Evolutionary conservation across 2,797 vertebrate genomes (phyloP), one percentile per base, ranked within the genome.

Genomic region (Takifugu rubripes): DNA sequence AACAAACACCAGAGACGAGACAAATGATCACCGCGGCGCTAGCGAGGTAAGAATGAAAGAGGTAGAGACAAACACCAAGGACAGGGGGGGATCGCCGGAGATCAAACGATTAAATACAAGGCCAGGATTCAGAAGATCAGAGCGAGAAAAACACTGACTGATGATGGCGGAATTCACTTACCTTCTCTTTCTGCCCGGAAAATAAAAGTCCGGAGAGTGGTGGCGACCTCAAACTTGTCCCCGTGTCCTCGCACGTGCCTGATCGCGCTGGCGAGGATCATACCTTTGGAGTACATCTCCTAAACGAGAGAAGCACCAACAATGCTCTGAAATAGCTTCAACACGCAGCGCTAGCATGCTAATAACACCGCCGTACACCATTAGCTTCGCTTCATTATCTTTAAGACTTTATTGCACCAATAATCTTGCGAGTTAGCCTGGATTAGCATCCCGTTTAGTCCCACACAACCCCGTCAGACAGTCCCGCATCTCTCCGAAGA

Each of bases 251-350:
- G 91, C 49, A 95, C 86, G 53, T 92, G 86, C 64, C 84, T 88
- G 80, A 98, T 64, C 40, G 93, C 93, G 16, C 91, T 92, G 11
- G 93, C 83, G 48, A 93, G 89, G 68, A 99, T 92, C 85, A 96
- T 92, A 59, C 97, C 96, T 87, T 96, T 98, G 27, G 97, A 97
- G 81, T 97, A 99, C 79, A 97, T 93, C 79, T 98, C 97, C 97
- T 99, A 57, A 47, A 72, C 27, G 9, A n/a, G 5, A 21, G 44
- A 46, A 17, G 16, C 11, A 10, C 21, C 21, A 21, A 21, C 21
- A 21, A 21, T 21, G 21, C 21, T 21, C 21, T 6, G 8, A 33
- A 3, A 33, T 5, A 29, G 27, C 27, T 5, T 29, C 5, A 29
- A 29, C 27, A 29, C 27, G 10, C 31, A 33, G 31, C 31, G 8